Evolutionary conservation across 2,797 vertebrate genomes (phyloP), one percentile per base, ranked within the genome.

Genomic region (Eulemur coronatus): DNA sequence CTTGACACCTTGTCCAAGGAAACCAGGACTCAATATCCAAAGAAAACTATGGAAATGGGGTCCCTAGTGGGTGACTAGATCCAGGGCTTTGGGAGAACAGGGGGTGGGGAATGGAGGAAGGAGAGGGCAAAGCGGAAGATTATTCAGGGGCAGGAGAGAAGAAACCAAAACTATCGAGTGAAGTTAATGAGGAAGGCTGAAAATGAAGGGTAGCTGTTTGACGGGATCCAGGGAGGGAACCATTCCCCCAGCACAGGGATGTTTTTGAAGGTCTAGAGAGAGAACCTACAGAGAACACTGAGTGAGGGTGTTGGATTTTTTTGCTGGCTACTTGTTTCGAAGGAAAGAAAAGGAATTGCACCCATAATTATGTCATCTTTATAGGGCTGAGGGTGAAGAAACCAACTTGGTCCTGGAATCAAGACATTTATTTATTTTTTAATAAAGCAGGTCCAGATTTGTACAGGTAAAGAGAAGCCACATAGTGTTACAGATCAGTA

Each of bases 371-470:
- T 24, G 20, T 73, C 59, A 59, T 38, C 15, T 91, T 91, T 76
- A 75, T 48, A 73, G 93, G 96, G 24, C 84, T 57, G 70, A 93
- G 28, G 50, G 41, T 87, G 24, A 59, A 18, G 61, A 86, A 87
- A 43, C 5, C 59, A 79, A 72, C 30, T 48, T 73, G 22, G 1
- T 84, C 20, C 63, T 61, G 80, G 46, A 63, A 89, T 67, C 46
- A 76, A 86, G 57, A 89, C 24, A 24, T n/a, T 88, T 48, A 1
- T 57, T 76, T 93, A 46, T 24, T 52, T 65, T 65, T 65, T 65
- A 65, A 55, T 72, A 87, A 80, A 94, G 28, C 24, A 90, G 22
- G 6, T 59, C 14, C 24, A 87, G 10, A 14, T 33, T 72, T 4
- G 0, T 13, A 30, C 6, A 55, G 43, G 6, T 14, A 92, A 97